phyloP scores from a whole-genome alignment of 2,888 invertebrate species.

The Sarcophaga rosellei region DNA sequence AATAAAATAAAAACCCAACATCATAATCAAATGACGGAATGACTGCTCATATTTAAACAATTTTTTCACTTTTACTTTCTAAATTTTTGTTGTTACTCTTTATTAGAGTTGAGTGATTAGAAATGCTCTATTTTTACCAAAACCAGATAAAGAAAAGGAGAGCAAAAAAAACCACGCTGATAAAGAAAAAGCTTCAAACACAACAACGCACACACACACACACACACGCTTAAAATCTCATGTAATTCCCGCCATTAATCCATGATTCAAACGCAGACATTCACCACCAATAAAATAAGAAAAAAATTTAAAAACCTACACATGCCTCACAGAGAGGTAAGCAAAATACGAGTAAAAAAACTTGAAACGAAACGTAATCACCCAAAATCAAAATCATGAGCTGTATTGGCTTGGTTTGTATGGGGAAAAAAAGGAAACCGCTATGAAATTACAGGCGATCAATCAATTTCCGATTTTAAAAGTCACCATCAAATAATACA shows the following conservation, averaged over 20 bases:
- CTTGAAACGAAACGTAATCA: no score
- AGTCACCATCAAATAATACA: constrained; percentile 16
- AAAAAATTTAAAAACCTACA: no score
- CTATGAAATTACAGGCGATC: constrained; percentile 32
- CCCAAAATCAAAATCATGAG: no score
- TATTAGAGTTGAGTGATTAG: constrained; percentile 44
- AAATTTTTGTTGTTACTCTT: constrained; percentile 26
- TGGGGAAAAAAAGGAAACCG: constrained; percentile 36
- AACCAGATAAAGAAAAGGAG: neutral
- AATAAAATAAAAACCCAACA: no score
- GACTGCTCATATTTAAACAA: no score
- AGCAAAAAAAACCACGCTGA: neutral
- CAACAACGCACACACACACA: no score
- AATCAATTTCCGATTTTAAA: constrained; percentile 48
- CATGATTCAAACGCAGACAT: constrained; percentile 39
- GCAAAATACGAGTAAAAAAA: no score
- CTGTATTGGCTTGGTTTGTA: no score
- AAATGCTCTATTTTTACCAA: constrained; percentile 58
- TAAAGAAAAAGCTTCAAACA: no score
- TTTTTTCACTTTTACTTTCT: constrained; percentile 57
- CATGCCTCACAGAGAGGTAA: no score
- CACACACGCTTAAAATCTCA: constrained; percentile 8
- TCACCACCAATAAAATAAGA: neutral
- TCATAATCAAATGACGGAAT: no score
- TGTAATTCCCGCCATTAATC: constrained; percentile 49